Evolutionary conservation across 64 coral and sea anemone species (phyloP).

Genomic region (Trachythela sp.): DNA sequence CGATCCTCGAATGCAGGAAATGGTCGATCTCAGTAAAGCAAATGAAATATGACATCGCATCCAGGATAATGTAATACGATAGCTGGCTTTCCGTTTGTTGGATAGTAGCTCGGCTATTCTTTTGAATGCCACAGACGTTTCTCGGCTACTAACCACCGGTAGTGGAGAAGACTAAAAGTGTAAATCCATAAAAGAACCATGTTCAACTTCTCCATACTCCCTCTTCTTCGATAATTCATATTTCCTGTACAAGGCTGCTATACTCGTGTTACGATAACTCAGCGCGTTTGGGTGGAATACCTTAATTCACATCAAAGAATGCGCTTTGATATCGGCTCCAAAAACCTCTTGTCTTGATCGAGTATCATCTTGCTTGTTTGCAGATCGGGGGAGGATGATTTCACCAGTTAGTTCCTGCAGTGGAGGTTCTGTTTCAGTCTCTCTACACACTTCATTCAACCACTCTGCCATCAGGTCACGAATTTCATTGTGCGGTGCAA

Average conservation of each 20-base stretch:
- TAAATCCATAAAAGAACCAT: not conserved
- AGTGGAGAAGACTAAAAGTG: not conserved
- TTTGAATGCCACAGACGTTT: not conserved
- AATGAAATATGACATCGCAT: not conserved
- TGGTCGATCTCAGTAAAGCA: not conserved
- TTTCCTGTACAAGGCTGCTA: not conserved
- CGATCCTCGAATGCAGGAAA: not conserved
- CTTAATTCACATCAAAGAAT: not conserved
- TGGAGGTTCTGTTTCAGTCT: not conserved
- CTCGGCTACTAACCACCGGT: not conserved
- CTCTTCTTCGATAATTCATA: not conserved
- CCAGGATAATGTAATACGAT: not conserved
- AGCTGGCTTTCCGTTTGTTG: not conserved
- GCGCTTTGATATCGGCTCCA: not conserved
- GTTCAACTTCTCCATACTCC: not conserved
- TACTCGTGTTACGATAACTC: not conserved
- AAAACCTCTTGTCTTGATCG: not conserved
- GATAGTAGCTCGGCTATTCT: not conserved
- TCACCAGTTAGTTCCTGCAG: not conserved
- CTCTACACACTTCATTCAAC: not conserved
- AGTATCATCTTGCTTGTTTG: not conserved
- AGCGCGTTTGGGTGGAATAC: not conserved
- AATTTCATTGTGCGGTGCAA: no score
- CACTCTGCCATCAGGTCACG: not conserved
- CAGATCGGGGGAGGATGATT: not conserved